Percentiles rank a stretch among this genome's conserved stretches.
Evolutionary conservation across 2,113 vertebrate genomes (phyloP).

Genomic region (Agelaius tricolor): DNA sequence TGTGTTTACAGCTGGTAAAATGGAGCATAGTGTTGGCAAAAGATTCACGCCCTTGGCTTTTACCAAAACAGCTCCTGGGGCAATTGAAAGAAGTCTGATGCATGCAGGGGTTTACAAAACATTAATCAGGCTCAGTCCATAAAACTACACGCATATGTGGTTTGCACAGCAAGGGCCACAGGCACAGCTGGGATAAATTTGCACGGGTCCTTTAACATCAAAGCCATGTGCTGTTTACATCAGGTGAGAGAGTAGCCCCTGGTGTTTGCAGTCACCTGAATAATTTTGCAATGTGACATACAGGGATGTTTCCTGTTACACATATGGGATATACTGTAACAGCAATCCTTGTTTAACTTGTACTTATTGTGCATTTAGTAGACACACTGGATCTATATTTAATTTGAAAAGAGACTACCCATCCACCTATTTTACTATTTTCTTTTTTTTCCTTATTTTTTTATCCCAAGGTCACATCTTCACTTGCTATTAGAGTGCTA

Average conservation of each 20-base stretch:
- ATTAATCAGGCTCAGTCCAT: slow-evolving; percentile 65
- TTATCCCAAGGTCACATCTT: neutral
- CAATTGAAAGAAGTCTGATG: slow-evolving; percentile 30
- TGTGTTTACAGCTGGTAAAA: neutral
- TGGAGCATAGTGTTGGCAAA: neutral
- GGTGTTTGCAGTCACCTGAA: slow-evolving; percentile 69
- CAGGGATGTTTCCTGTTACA: slow-evolving; percentile 53
- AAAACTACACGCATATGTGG: slow-evolving; percentile 60
- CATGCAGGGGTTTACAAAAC: slow-evolving; percentile 44
- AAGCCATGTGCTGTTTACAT: slow-evolving; percentile 50
- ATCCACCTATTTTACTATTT: neutral
- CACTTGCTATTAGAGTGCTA: neutral
- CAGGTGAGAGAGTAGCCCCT: slow-evolving; percentile 64
- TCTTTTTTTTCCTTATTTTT: neutral
- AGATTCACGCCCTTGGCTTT: neutral
- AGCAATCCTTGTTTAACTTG: slow-evolving; percentile 1
- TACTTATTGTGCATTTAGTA: neutral
- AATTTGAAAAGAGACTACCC: neutral
- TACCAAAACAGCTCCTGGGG: neutral
- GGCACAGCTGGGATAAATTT: slow-evolving; percentile 60
- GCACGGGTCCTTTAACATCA: slow-evolving; percentile 63
- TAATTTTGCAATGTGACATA: slow-evolving; percentile 57
- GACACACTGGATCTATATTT: neutral
- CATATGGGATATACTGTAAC: neutral
- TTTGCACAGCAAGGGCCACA: slow-evolving; percentile 49